Evolutionary conservation across 2,113 vertebrate genomes (phyloP).

Genomic region (Dasyornis broadbenti): DNA sequence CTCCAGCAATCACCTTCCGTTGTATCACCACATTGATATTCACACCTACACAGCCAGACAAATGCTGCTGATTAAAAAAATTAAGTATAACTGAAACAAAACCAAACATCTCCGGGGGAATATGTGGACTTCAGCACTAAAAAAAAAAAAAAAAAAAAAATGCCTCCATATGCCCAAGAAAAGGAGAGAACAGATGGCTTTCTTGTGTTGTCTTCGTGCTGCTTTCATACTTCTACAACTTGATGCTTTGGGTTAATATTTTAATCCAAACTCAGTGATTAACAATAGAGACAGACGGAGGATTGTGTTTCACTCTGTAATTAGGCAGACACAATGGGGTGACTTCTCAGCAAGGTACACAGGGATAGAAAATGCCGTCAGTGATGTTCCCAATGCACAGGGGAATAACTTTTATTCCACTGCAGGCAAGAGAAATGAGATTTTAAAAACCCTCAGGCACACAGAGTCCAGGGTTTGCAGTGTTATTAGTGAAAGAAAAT

Average conservation of each 20-base stretch:
- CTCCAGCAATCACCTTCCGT: not conserved
- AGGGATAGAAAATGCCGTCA: slow-evolving; percentile 24
- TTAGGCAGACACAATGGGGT: slow-evolving; percentile 57
- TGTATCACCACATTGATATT: not conserved
- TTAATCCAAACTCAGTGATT: slow-evolving; percentile 36
- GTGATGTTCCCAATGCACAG: slow-evolving; percentile 14
- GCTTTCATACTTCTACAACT: not conserved
- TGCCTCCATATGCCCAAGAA: not conserved
- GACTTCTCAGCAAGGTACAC: slow-evolving; percentile 34
- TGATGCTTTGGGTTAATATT: slow-evolving; percentile 30
- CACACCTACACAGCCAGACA: not conserved
- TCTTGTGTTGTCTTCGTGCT: slow-evolving; percentile 6
- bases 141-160: not conserved
- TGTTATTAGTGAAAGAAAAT: slow-evolving; percentile 44
- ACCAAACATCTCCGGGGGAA: not conserved
- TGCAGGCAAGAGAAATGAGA: not conserved
- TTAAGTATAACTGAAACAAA: not conserved
- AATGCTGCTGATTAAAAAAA: not conserved
- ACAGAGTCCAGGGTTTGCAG: not conserved
- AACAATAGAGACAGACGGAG: slow-evolving; percentile 20
- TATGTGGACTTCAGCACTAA: not conserved
- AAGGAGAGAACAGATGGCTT: slow-evolving; percentile 36
- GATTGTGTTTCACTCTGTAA: slow-evolving; percentile 49
- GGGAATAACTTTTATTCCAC: slow-evolving; percentile 18
- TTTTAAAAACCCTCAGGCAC: not conserved